Evolutionary conservation across 2,888 invertebrate genomes (phyloP), one percentile per base, ranked within the genome.

Genomic region (Rhingia campestris): DNA sequence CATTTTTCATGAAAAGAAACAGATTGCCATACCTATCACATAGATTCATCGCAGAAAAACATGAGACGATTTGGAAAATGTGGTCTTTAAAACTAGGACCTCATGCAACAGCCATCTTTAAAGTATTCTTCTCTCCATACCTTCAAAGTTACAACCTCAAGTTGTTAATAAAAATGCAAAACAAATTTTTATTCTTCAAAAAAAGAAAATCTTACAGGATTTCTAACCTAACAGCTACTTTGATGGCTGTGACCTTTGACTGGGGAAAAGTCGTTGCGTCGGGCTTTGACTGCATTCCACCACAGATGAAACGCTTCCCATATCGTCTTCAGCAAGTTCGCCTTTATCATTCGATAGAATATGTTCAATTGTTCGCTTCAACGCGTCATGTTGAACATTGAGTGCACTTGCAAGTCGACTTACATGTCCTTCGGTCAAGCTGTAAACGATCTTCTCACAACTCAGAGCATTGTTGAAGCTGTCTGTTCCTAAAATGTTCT

Each of bases 251-350:
- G 84, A 80, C 43, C 66, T 53, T 63, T 84, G 84, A 51, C 79
- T 84, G 41, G 70, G 80, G 54, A 80, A 80, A 22, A 70, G 54
- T 37, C 84, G 51, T 10, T 69, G 79, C 4, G 84, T 45, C 43
- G 84, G 80, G 33, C 84, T 84, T 53, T 80, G 84, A n/a, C 84
- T 84, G 39, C 84, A 84, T 43, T 74, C 70, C 7, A 84, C 35
- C 0, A 66, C 54, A 10, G 84, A 84, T 0, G 64, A 54, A 22
- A 45, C 61, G 22, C 79, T 84, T 41, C 4, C 10, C 6, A 14
- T 12, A 45, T 70, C 70, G 39, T 74, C 70, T 30, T 58, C 43
- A 3, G 53, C 0, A 1, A 32, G 6, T 30, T 7, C 30, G 37
- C 5, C 10, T 12, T 53, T 10, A 33, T 64, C 79, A 35, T 59